Conservation (phyloP, 30 jellyfish, hydroid and myxozoan genomes). For the Hydra vulgaris region DNA sequence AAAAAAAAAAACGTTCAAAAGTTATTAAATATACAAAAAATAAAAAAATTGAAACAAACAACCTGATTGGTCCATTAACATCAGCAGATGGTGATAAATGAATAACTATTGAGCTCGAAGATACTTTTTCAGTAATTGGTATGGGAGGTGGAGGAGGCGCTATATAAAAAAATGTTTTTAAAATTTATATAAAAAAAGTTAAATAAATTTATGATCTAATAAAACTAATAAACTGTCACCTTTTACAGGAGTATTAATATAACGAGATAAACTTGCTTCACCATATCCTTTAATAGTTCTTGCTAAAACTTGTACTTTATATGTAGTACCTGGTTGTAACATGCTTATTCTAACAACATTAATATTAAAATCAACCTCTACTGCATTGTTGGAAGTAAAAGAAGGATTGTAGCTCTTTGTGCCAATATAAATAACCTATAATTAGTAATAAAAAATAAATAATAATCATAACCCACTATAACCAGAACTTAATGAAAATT, state of each 20-base stretch:
- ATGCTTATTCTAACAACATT: not conserved
- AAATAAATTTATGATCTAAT: not conserved
- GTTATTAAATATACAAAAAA: conserved; percentile 1
- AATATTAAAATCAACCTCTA: not conserved
- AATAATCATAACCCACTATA: too few relatives aligned
- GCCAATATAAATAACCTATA: conserved; percentile 11
- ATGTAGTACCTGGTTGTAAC: conserved; percentile 33
- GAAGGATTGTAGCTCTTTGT: conserved; percentile 7
- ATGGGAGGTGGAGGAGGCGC: conserved; percentile 49
- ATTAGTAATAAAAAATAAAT: not conserved
- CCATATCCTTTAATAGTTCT: conserved; percentile 62
- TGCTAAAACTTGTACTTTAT: conserved; percentile 37
- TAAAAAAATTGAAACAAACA: not conserved
- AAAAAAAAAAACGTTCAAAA: not conserved
- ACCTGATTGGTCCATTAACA: conserved; percentile 18
- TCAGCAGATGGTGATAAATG: conserved; percentile 29
- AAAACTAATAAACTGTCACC: not conserved
- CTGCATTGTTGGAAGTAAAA: not conserved
- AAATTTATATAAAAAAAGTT: too few relatives aligned
- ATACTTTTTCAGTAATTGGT: conserved; percentile 28
- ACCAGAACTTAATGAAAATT: too few relatives aligned
- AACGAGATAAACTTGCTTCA: conserved; percentile 9
- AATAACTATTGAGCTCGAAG: conserved; percentile 41
- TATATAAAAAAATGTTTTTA: not conserved
- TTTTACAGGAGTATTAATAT: conserved; percentile 14